Base-by-base conservation (phyloP, 2,797 vertebrate species). In the Austrolebias charrua region DNA sequence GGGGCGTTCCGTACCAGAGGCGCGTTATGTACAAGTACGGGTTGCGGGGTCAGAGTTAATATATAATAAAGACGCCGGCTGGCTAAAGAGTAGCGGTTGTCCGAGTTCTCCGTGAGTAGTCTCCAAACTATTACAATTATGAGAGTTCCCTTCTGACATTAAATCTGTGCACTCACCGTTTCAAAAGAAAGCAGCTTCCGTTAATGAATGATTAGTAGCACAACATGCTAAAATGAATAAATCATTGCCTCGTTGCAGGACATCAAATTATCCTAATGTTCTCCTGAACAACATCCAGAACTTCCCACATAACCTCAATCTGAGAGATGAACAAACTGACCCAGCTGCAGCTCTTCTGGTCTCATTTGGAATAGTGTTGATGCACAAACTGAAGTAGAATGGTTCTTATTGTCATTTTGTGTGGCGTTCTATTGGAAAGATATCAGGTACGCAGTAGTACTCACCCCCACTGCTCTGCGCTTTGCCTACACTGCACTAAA, bases 291-390 rank as follows among this genome's bases (percentile, higher is more conserved):
- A 74, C 45, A 55, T 24, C 8, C 51, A 35, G 1, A n/a, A 47
- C 29, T 55, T 71, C 47, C 24, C 35, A 66, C 76, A 73, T 57
- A 0, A 65, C 53, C 20, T 45, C 62, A 44, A 60, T 51, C 47
- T 18, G 16, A 46, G 18, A 47, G 19, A 45, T 9, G 44, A 58
- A 40, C 16, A 67, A 61, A 73, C 10, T 44, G 19, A 50, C 62
- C 72, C 53, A 61, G 65, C 14, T 33, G 46, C 55, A 60, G 62
- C 56, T 42, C 4, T 42, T 55, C 7, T 33, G 29, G 60, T 55
- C 56, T 78, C 45, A 66, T 75, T 80, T 71, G 24, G 43, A 45
- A 54, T 71, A 66, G 67, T 59, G 69, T 60, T 61, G 29, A 55
- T 8, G 20, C 48, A 56, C 29, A 68, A 61, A 40, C 1, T 65